These are phyloP conservation scores for Drosophila quadrilineata DNA, from an alignment of 1,140 invertebrate genomes.

Conservation along the genomic window DNA sequence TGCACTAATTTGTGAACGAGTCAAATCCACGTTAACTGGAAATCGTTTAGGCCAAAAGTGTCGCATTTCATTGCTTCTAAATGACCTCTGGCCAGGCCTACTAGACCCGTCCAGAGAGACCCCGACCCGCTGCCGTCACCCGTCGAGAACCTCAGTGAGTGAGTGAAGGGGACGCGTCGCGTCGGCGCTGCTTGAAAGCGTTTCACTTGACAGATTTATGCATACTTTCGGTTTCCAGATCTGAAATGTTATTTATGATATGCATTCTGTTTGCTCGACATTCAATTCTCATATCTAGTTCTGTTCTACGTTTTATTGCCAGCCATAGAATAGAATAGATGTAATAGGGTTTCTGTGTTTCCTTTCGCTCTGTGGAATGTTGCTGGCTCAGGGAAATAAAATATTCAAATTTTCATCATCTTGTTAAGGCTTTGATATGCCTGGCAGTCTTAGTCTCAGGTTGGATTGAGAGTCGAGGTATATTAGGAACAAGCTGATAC, in stretches of 20 bases:
- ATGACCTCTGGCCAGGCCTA: too few relatives aligned
- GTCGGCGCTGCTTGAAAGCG: constrained; percentile 43
- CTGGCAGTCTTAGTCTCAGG: not conserved
- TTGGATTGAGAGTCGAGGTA: not conserved
- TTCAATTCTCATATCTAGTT: constrained; percentile 8
- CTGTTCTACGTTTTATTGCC: constrained; percentile 40
- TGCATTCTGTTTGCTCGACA: constrained; percentile 37
- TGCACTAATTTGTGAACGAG: constrained; percentile 53
- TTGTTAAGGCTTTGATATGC: not conserved
- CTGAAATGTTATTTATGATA: constrained; percentile 51
- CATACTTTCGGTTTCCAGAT: constrained; percentile 50
- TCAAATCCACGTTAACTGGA: constrained; percentile 55
- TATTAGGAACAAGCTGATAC: not conserved
- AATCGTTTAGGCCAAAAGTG: constrained; percentile 57
- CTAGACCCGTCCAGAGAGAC: too few relatives aligned
- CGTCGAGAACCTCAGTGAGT: too few relatives aligned
- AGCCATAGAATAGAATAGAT: not conserved
- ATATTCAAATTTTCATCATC: not conserved
- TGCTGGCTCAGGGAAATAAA: not conserved
- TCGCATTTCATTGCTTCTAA: constrained; percentile 55
- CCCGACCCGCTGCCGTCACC: not conserved
- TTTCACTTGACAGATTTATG: constrained; percentile 63
- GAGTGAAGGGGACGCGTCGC: not conserved
- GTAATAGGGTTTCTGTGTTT: too few relatives aligned
- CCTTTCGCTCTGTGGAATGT: constrained; percentile 22